Evolutionary conservation across 2,888 invertebrate species (phyloP).

Genomic region (Volucella bombylans): DNA sequence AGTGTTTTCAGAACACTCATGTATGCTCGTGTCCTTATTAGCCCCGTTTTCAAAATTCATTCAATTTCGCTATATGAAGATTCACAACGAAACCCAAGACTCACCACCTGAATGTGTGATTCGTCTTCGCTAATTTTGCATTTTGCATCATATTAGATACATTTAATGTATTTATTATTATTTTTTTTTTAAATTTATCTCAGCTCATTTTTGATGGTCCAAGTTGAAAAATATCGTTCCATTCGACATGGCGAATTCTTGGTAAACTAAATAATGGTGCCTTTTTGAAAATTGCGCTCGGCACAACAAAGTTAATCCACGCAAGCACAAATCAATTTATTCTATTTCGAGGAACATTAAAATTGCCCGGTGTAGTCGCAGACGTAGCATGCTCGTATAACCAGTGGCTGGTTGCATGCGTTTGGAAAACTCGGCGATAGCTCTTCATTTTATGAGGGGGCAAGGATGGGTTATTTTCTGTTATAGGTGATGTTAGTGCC

Average conservation of each 20-base stretch:
- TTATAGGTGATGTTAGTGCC: constrained; percentile 50
- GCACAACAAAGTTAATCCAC: constrained; percentile 70
- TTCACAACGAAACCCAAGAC: not conserved
- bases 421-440: constrained; percentile 5
- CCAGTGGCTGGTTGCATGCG: constrained; percentile 24
- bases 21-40: no score
- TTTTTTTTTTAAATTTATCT: constrained; percentile 28
- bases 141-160: constrained; percentile 51
- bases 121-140: constrained; percentile 47
- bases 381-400: constrained; percentile 1
- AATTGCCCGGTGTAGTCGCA: constrained; percentile 54
- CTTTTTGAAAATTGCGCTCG: constrained; percentile 73
- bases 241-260: constrained; percentile 39
- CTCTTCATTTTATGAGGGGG: constrained; percentile 19
- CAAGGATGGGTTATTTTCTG: constrained; percentile 36
- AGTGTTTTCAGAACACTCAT: no score
- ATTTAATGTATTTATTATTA: not conserved
- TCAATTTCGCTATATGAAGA: not conserved
- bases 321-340: constrained; percentile 66
- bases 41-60: not conserved
- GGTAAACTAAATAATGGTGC: constrained; percentile 63
- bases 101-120: not conserved
- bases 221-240: constrained; percentile 54
- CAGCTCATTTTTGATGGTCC: constrained; percentile 50
- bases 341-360: constrained; percentile 73